Evolutionary conservation across 1,140 invertebrate species (phyloP).

Genomic region (Brachionus calyciflorus): DNA sequence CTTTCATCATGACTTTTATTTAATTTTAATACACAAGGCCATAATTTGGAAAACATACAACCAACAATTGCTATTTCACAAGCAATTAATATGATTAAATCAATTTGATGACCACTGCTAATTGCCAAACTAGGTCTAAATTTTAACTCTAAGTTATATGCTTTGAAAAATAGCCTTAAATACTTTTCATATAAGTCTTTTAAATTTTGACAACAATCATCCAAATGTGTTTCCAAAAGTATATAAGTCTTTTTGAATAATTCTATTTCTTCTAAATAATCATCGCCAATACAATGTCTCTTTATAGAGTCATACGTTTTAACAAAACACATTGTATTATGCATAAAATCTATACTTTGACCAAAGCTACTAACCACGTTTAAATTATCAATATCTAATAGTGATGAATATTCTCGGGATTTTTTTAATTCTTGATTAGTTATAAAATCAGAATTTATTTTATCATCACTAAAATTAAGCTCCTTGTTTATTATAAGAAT

Average conservation of each 20-base stretch:
- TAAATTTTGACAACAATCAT: conserved; percentile 1
- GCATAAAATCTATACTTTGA: conserved; percentile 45
- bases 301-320: neutral
- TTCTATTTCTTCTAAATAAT: conserved; percentile 40
- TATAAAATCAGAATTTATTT: neutral
- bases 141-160: conserved; percentile 3
- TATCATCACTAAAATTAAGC: neutral
- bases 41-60: neutral
- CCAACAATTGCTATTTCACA: conserved; percentile 13
- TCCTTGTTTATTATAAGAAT: conserved; percentile 37
- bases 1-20: neutral
- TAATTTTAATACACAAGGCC: conserved; percentile 1
- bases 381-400: neutral
- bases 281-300: neutral
- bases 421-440: too few species aligned
- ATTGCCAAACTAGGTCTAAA: neutral
- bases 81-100: neutral
- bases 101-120: neutral
- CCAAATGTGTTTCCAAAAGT: conserved; percentile 19
- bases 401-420: neutral
- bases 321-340: conserved; percentile 7
- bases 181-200: conserved; percentile 2
- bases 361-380: neutral
- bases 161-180: neutral
- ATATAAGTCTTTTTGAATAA: conserved; percentile 46